Percentiles rank a stretch among this genome's conserved stretches.
These are phyloP conservation scores for Leptopterna dolabrata DNA, from an alignment of 2,888 invertebrate genomes.

Conservation along the genomic window DNA sequence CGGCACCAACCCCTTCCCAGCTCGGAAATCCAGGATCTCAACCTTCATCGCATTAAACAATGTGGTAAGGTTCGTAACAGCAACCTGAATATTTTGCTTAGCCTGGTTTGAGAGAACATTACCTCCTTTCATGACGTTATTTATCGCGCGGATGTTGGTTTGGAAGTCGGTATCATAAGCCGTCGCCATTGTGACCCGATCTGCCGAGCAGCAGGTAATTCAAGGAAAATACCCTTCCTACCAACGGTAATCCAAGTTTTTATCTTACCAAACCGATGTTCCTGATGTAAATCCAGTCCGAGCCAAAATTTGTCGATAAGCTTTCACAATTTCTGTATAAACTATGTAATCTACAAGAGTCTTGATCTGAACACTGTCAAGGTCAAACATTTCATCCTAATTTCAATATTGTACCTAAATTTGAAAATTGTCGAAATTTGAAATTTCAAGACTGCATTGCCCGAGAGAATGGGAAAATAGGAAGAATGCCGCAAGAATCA, in stretches of 20 bases:
- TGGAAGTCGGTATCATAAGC: not conserved
- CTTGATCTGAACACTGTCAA: constrained; percentile 2
- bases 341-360: not conserved
- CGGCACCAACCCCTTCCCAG: constrained; percentile 6
- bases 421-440: too few relatives aligned
- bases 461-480: too few relatives aligned
- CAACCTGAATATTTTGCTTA: not conserved
- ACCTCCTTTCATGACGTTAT: not conserved
- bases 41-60: not conserved
- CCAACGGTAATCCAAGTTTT: not conserved
- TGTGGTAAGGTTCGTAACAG: not conserved
- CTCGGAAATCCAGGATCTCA: not conserved
- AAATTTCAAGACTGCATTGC: too few relatives aligned
- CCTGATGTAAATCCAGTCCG: not conserved
- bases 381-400: too few relatives aligned
- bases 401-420: too few relatives aligned
- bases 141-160: not conserved
- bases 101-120: constrained; percentile 12
- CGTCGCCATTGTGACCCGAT: not conserved
- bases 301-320: not conserved
- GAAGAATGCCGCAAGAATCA: too few relatives aligned
- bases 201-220: not conserved
- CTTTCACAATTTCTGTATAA: not conserved
- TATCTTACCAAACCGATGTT: not conserved
- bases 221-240: not conserved